phyloP scores from a whole-genome alignment of 2,888 invertebrate genomes.

The Perizoma affinitatum region DNA sequence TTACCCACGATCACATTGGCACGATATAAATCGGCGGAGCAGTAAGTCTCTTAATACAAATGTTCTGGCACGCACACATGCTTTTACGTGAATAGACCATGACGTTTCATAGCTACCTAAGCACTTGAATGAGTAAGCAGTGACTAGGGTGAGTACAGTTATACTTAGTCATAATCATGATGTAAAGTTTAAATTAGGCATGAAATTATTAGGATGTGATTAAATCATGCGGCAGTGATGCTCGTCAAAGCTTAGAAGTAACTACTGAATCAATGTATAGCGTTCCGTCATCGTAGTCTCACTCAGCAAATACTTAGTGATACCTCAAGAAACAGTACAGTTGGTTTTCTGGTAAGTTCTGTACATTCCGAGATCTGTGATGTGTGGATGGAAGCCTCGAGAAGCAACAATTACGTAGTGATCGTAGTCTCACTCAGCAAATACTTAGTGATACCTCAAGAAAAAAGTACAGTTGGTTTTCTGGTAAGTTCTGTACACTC shows the following conservation, averaged over 20 bases:
- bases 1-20: conserved; percentile 39
- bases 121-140: not conserved
- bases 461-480: conserved; percentile 4
- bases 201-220: not conserved
- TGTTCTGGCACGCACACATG: conserved; percentile 7
- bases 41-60: conserved; percentile 20
- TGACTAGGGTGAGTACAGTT: too few relatives aligned
- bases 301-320: too few relatives aligned
- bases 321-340: conserved; percentile 1
- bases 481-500: conserved; percentile 11
- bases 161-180: too few relatives aligned
- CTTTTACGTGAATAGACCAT: not conserved
- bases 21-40: conserved; percentile 10
- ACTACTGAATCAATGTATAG: not conserved
- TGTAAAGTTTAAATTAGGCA: too few relatives aligned
- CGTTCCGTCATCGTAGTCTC: not conserved
- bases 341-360: conserved; percentile 12
- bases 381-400: not conserved
- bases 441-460: not conserved
- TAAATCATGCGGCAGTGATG: not conserved
- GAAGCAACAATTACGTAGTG: not conserved
- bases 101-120: not conserved
- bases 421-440: too few relatives aligned
- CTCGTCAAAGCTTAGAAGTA: not conserved
- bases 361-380: too few relatives aligned